Conservation (phyloP, 1,140 invertebrate genomes). For the Anastatus disparis region DNA sequence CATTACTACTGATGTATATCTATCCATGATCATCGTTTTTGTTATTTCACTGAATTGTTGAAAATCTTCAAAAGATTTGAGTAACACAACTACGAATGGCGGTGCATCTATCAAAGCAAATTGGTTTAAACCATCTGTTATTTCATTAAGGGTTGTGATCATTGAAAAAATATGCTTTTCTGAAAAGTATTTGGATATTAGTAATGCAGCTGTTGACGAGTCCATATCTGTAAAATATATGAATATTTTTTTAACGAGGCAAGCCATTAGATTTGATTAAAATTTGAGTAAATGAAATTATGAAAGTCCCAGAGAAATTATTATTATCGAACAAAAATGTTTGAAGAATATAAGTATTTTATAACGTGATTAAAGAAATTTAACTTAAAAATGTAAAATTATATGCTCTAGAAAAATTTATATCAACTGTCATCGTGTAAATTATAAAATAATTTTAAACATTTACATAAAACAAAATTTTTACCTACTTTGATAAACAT, state of each 20-base stretch:
- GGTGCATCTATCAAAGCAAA: background rate
- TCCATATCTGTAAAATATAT: background rate
- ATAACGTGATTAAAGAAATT: too few species aligned
- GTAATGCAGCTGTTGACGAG: background rate
- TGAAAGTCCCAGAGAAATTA: too few species aligned
- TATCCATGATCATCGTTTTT: background rate
- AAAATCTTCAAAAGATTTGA: conserved; percentile 6
- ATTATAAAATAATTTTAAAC: too few species aligned
- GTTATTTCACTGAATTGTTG: background rate
- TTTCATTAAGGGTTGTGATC: background rate
- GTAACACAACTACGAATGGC: background rate
- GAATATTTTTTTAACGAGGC: too few species aligned
- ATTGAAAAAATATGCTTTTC: background rate
- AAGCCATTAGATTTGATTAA: too few species aligned
- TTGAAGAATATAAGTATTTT: too few species aligned
- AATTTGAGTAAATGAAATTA: too few species aligned
- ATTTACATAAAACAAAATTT: background rate
- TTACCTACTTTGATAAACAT: background rate
- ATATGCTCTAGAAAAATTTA: too few species aligned
- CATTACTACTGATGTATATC: background rate
- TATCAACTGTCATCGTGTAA: too few species aligned
- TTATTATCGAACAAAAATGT: too few species aligned
- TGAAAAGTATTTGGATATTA: background rate
- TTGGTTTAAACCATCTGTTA: background rate
- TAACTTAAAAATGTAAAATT: too few species aligned